phyloP scores from a whole-genome alignment of 2,797 vertebrate genomes.

The Lophius americanus region DNA sequence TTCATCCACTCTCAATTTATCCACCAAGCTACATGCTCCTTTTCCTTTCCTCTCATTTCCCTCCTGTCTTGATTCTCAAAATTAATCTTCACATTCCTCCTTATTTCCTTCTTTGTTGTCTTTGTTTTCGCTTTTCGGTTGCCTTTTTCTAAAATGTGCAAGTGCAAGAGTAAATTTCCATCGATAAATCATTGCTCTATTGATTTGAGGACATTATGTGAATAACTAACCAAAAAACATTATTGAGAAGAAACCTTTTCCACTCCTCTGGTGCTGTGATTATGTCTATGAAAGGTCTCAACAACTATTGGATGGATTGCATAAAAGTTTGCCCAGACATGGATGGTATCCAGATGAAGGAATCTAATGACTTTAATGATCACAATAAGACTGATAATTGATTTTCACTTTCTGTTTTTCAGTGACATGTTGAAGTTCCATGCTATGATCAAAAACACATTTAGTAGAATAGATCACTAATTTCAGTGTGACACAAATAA shows the following conservation, averaged over 20 bases:
- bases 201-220: slow-evolving; percentile 30
- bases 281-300: neutral
- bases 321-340: neutral
- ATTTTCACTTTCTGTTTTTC: too few species aligned
- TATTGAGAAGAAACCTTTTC: neutral
- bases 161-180: slow-evolving; percentile 1
- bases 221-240: slow-evolving; percentile 22
- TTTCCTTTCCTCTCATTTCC: slow-evolving; percentile 11
- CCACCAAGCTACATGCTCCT: neutral
- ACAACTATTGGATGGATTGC: neutral
- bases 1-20: slow-evolving; percentile 19
- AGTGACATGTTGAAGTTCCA: too few species aligned
- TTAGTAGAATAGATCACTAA: too few species aligned
- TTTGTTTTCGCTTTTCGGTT: slow-evolving; percentile 4
- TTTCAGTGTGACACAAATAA: too few species aligned
- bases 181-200: slow-evolving; percentile 12
- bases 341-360: neutral
- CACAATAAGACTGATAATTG: too few species aligned
- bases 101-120: neutral
- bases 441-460: too few species aligned
- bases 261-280: neutral
- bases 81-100: slow-evolving; percentile 30
- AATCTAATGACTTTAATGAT: neutral
- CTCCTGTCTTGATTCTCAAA: neutral
- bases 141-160: neutral